phyloP scores from a whole-genome alignment of 2,113 vertebrate genomes.

The Astur gentilis region DNA sequence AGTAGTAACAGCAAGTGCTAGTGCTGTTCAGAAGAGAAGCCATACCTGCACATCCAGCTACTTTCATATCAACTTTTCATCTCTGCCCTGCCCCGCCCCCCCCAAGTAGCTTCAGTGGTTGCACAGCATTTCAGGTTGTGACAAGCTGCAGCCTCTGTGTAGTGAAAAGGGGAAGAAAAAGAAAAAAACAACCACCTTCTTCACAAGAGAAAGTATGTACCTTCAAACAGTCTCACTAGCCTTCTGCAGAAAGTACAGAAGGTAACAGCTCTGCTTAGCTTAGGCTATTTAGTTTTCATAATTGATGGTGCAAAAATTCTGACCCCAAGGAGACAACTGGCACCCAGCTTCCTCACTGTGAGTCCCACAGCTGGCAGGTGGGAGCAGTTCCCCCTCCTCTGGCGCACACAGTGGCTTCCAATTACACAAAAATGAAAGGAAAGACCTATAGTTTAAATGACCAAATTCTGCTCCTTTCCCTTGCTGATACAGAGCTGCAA shows the following conservation, averaged over 20 bases:
- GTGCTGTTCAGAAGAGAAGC: not conserved
- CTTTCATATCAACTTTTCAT: fast-evolving
- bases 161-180: not conserved
- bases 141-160: not conserved
- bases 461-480: not conserved
- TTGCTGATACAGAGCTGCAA: not conserved
- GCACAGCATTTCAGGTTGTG: not conserved
- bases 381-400: not conserved
- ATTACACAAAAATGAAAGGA: not conserved
- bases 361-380: not conserved
- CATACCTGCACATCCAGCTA: not conserved
- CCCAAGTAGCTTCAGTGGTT: not conserved
- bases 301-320: not conserved
- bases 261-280: not conserved
- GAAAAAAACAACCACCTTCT: not conserved
- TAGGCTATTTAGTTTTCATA: not conserved
- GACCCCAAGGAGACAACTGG: not conserved
- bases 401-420: not conserved
- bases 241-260: not conserved
- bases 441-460: not conserved
- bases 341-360: not conserved
- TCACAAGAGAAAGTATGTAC: fast-evolving
- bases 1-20: not conserved
- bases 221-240: not conserved
- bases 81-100: too few species aligned